Conservation (phyloP, 2,113 vertebrate species). For the Cebus imitator region DNA sequence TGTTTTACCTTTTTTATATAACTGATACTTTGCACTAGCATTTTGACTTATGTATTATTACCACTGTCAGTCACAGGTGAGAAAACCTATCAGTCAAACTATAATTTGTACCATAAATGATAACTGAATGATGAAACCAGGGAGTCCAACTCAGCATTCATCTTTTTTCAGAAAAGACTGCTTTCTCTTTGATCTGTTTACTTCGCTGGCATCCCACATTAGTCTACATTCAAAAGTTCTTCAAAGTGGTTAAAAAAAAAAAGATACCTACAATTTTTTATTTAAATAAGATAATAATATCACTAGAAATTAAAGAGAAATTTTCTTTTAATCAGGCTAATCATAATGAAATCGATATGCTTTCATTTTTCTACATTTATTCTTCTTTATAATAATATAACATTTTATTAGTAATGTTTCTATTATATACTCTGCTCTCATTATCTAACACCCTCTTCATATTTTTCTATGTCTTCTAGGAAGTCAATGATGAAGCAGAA, state of each 20-base stretch:
- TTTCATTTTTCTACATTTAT: background rate
- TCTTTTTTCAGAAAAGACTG: background rate
- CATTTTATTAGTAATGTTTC: background rate
- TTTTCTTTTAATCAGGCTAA: background rate
- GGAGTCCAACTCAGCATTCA: background rate
- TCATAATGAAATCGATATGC: background rate
- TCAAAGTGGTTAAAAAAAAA: background rate
- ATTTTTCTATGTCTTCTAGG: background rate
- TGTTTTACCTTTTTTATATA: background rate
- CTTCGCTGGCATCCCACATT: background rate
- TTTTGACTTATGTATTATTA: background rate
- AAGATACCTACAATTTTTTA: background rate
- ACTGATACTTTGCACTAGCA: background rate
- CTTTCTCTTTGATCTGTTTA: background rate
- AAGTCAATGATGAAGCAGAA: background rate
- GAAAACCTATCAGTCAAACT: background rate
- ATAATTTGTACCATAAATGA: background rate
- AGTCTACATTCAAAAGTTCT: background rate
- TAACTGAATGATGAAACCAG: background rate
- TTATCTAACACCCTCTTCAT: background rate
- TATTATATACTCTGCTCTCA: background rate
- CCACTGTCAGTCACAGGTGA: background rate
- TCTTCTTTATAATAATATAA: background rate
- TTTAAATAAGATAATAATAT: background rate
- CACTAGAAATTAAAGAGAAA: background rate